Base-by-base conservation (phyloP, 1,140 invertebrate species). In the Gonatopus flavifemur region DNA sequence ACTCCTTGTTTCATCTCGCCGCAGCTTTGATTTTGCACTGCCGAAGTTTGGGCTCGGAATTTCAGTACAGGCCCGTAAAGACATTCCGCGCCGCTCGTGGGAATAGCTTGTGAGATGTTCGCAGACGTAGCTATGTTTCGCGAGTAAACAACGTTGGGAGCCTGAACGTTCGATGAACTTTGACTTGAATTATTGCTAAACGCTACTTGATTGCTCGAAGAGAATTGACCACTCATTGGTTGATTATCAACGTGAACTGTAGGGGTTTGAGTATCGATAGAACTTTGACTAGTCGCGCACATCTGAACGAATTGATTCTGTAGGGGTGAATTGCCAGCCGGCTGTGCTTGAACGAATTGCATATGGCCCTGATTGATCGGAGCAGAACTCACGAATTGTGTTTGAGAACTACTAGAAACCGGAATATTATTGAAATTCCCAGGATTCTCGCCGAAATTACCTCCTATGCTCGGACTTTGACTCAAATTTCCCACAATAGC, bases 51-150 rank as follows among this genome's bases (percentile, higher is more conserved):
- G 0, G 66, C 67, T 3, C 70, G 73, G 47, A 78, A 77, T 37
- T 78, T 78, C 8, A 77, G 45, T 10, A 78, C 76, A 2, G 76
- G 76, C 0, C 74, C 75, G 39, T 77, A 78, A 5, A 76, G 55
- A 24, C 72, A 72, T 35, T 76, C 74, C 4, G 51, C 24, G n/a
- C 41, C 53, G 7, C 58, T 50, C 15, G 51, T 25, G n/a, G 63
- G 42, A 48, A 54, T 36, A 13, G 20, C 15, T n/a, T n/a, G n/a
- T n/a, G n/a, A n/a, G 16, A 24, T 40, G 12, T 39, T 57, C 4
- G 33, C 7, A 21, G 57, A 50, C 42, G 46, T 55, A 16, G 45
- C 43, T 3, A 44, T 25, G 25, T 42, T 52, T 35, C 62, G 61
- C 10, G 53, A 31, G 41, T 59, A 63, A 18, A 35, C 31, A 33